phyloP scores from a whole-genome alignment of 2,113 vertebrate genomes.

The Siniperca chuatsi region DNA sequence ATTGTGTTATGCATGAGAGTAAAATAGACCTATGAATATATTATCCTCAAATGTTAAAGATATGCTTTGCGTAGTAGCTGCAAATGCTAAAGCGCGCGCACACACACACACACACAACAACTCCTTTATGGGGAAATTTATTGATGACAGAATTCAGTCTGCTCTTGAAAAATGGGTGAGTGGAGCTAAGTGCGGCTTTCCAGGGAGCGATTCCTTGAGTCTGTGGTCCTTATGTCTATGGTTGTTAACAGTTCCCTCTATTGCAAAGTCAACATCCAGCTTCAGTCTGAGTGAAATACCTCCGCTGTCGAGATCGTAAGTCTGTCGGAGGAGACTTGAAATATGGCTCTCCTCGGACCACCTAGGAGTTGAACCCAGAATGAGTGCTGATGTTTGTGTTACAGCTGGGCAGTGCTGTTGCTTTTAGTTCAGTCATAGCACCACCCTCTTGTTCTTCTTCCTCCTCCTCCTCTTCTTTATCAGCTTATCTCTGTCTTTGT shows the following conservation, averaged over 20 bases:
- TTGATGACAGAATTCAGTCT: constrained; percentile 67
- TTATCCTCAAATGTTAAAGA: constrained; percentile 61
- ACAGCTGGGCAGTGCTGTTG: constrained; percentile 48
- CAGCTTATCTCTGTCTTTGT: constrained; percentile 14
- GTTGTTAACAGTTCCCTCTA: constrained; percentile 77
- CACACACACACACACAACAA: constrained; percentile 13
- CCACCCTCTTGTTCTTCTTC: constrained; percentile 1
- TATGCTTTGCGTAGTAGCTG: constrained; percentile 27
- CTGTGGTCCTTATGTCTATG: constrained; percentile 72
- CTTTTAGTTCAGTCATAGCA: constrained; percentile 37
- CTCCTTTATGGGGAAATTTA: constrained; percentile 68
- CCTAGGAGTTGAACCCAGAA: constrained; percentile 58
- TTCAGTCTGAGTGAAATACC: constrained; percentile 71
- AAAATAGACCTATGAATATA: constrained; percentile 76
- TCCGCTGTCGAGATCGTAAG: constrained; percentile 66
- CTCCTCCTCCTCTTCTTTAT: not conserved
- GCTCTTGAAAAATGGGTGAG: constrained; percentile 65
- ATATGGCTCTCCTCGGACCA: constrained; percentile 70
- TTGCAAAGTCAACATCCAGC: constrained; percentile 80
- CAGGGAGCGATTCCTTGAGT: constrained; percentile 70
- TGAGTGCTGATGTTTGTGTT: constrained; percentile 75
- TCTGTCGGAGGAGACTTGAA: constrained; percentile 70
- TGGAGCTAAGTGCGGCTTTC: constrained; percentile 65
- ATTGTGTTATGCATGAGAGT: constrained; percentile 67
- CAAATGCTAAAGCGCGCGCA: constrained; percentile 25